phyloP scores from a whole-genome alignment of 2,888 invertebrate species.

The Hypercompe scribonia region DNA sequence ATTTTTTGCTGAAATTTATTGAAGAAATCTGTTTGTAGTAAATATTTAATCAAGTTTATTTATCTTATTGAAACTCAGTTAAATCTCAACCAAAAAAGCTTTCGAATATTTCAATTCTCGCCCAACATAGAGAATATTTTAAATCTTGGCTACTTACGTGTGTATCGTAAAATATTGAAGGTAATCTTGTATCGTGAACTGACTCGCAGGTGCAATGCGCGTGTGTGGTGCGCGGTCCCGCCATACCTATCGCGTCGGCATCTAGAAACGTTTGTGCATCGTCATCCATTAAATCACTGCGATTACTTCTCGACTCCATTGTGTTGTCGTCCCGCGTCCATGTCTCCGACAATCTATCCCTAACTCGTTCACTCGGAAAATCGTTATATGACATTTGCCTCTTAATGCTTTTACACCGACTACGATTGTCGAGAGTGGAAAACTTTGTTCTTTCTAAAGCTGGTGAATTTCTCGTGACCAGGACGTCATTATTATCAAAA shows the following conservation, averaged over 20 bases:
- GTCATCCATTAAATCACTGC: constrained; percentile 73
- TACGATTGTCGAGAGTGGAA: constrained; percentile 82
- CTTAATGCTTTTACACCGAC: constrained; percentile 79
- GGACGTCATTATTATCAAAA: constrained; percentile 78
- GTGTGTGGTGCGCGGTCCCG: constrained; percentile 62
- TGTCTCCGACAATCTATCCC: constrained; percentile 72
- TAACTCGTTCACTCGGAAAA: constrained; percentile 79
- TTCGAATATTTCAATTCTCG: not conserved
- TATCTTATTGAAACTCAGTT: not conserved
- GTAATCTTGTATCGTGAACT: constrained; percentile 69
- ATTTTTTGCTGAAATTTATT: constrained; percentile 4
- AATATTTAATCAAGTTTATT: constrained; percentile 7
- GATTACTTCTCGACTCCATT: constrained; percentile 70
- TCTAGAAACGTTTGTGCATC: constrained; percentile 76
- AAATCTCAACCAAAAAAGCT: not conserved
- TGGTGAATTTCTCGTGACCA: constrained; percentile 69
- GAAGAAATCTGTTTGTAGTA: not conserved
- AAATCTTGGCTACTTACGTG: constrained; percentile 68
- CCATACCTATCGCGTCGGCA: constrained; percentile 72
- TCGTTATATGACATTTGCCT: constrained; percentile 85
- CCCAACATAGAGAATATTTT: not conserved
- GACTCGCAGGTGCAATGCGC: constrained; percentile 78
- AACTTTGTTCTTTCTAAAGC: constrained; percentile 74
- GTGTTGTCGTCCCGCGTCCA: constrained; percentile 74
- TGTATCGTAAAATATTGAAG: constrained; percentile 79